phyloP scores from a whole-genome alignment of 1,140 invertebrate species.

The Helicoverpa armigera region DNA sequence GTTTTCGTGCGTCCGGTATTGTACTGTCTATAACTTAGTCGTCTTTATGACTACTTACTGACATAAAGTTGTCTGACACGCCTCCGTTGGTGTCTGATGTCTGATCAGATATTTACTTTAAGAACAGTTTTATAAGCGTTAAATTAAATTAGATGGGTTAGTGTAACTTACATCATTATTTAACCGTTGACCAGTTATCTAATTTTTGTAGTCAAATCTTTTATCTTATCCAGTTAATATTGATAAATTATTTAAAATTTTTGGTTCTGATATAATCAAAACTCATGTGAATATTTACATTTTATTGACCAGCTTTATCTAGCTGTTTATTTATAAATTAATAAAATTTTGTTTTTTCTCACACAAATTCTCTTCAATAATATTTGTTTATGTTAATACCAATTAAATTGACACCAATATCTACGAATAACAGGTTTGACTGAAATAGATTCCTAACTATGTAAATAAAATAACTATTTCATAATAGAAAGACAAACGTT shows the following conservation, averaged over 20 bases:
- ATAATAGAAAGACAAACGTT: conserved; percentile 7
- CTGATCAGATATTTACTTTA: conserved; percentile 56
- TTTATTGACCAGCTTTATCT: background rate
- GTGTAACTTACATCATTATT: conserved; percentile 9
- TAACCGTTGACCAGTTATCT: background rate
- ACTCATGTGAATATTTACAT: background rate
- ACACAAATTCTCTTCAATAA: background rate
- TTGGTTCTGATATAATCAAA: conserved; percentile 13
- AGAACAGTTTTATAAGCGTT: conserved; percentile 51
- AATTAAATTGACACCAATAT: background rate
- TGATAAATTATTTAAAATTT: conserved; percentile 3
- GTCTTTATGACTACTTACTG: conserved; percentile 68
- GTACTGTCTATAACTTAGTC: conserved; percentile 66
- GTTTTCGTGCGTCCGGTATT: conserved; percentile 62
- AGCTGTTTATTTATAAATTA: background rate
- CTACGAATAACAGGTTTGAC: background rate
- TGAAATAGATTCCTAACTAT: background rate
- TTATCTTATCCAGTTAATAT: background rate
- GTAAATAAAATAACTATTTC: background rate
- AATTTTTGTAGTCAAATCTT: background rate
- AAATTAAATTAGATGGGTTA: conserved; percentile 43
- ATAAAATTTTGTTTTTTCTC: background rate
- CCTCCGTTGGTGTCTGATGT: conserved; percentile 55
- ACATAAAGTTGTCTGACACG: conserved; percentile 72
- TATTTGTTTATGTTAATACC: background rate